Evolutionary conservation across 1,140 invertebrate genomes (phyloP), one percentile per base, ranked within the genome.

Genomic region (Ladona fulva): DNA sequence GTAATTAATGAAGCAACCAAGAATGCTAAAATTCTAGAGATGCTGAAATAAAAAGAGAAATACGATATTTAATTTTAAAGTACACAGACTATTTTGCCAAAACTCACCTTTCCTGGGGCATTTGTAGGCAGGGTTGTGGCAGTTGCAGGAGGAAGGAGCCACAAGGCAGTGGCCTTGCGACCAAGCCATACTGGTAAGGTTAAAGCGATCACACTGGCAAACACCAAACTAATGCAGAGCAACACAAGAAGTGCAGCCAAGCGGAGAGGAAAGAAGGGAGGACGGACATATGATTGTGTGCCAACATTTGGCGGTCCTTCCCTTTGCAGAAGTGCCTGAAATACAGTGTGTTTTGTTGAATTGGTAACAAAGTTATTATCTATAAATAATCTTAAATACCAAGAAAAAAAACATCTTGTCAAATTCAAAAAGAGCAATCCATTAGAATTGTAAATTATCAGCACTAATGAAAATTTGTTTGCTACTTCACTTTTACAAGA

Each of bases 121-220:
- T 66, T 66, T 16, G 52, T 66, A 22, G 52, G 52, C 52, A 66
- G 14, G 14, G 52, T 66, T 16, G 52, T 66, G 52, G 52, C 52
- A 66, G 52, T 66, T 16, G 52, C 52, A 12, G 52, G 52, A 66
- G 52, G 52, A 66, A 66, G 52, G 14, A 92, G 86, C 93, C 95
- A 97, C 1, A 97, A 80, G 0, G 91, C 89, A 94, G 98, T 96
- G 11, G 96, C 88, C 80, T 92, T 89, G 12, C 96, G 89, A 7
- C 97, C 97, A 79, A 97, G 88, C 86, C 92, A 95, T 14, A 96
- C 95, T 25, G 97, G 97, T 75, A 99, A 87, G 8, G 96, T 95
- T 25, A 98, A 88, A 66, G 93, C 92, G 7, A 94, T 83, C 10
- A 96, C 87, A 85, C 95, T 96, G 74, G 91, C 92, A 25, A 93